These are phyloP conservation scores for Ploceus nigricollis DNA, from an alignment of 2,113 vertebrate species.

Conservation along the genomic window DNA sequence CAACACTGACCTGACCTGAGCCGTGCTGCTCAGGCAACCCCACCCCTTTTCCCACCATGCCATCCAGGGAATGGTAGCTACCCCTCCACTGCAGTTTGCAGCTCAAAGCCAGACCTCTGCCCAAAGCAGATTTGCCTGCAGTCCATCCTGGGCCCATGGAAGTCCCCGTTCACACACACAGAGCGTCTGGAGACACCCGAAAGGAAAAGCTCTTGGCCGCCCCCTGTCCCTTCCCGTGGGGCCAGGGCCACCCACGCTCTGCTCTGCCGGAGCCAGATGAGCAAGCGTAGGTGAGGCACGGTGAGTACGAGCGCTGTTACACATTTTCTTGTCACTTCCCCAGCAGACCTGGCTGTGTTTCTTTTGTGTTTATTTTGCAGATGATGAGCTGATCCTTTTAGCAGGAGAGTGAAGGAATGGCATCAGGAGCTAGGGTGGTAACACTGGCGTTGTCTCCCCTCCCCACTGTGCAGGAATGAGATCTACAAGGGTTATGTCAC, in stretches of 20 bases:
- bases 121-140: neutral
- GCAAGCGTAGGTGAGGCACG: rapidly evolving
- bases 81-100: neutral
- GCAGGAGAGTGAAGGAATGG: neutral
- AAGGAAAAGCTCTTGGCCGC: neutral
- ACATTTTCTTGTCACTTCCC: neutral
- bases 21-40: neutral
- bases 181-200: rapidly evolving
- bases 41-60: rapidly evolving
- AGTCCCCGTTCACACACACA: neutral
- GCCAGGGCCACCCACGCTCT: neutral
- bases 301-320: neutral
- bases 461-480: neutral
- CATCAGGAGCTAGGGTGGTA: neutral
- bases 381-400: neutral
- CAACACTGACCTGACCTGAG: neutral
- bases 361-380: neutral
- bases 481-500: neutral
- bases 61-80: rapidly evolving
- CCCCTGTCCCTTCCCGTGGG: neutral
- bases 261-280: neutral
- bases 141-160: rapidly evolving
- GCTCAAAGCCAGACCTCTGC: neutral
- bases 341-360: neutral
- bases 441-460: neutral